Evolutionary conservation across 2,797 vertebrate genomes (phyloP).

Genomic region (Loris lydekkerianus): DNA sequence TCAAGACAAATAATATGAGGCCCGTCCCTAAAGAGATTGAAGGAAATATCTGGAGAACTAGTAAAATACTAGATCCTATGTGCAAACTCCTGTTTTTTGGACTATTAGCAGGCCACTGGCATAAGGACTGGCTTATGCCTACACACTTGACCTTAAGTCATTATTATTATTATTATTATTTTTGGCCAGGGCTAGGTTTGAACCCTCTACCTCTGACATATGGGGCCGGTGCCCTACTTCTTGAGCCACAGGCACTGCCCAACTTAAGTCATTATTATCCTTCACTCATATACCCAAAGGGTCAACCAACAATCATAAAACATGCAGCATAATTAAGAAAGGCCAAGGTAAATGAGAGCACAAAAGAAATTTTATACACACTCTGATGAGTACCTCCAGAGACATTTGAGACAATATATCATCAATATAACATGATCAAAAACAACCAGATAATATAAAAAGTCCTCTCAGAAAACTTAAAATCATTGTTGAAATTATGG

Average conservation of each 20-base stretch:
- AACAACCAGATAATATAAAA: background rate
- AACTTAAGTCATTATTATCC: slow-evolving; percentile 17
- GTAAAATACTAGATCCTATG: background rate
- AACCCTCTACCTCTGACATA: no score
- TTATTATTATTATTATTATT: background rate
- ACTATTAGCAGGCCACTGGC: background rate
- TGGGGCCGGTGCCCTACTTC: no score
- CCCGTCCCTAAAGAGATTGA: background rate
- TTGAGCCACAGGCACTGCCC: no score
- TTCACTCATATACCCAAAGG: background rate
- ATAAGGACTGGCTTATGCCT: background rate
- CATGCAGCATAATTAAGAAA: slow-evolving; percentile 3
- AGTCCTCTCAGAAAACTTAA: slow-evolving; percentile 12
- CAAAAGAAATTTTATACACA: slow-evolving; percentile 7
- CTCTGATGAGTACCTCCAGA: slow-evolving; percentile 16
- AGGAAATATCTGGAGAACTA: slow-evolving; percentile 6
- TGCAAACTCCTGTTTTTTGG: background rate
- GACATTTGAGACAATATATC: background rate
- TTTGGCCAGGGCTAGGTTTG: no score
- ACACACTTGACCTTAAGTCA: background rate
- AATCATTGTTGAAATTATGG: slow-evolving; percentile 20
- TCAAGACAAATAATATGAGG: background rate
- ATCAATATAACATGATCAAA: slow-evolving; percentile 41
- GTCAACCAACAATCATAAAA: slow-evolving; percentile 55
- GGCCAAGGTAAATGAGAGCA: slow-evolving; percentile 41